These are phyloP conservation scores for Petroica traversi DNA, from an alignment of 2,113 vertebrate species.

Conservation along the genomic window DNA sequence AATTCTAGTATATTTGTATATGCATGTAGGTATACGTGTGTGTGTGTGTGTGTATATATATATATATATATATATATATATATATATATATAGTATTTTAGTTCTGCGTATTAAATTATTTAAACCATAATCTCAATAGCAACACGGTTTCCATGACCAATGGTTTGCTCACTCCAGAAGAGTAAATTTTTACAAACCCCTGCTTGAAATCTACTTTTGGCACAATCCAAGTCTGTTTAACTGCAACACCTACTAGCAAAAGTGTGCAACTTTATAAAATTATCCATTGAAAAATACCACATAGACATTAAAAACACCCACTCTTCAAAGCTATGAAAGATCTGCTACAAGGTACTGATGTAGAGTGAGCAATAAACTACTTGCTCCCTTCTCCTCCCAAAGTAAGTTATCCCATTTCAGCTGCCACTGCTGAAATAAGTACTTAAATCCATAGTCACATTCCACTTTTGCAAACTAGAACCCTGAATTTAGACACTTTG, in stretches of 20 bases:
- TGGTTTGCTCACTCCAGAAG: not conserved
- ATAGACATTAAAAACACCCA: not conserved
- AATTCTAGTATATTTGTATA: not conserved
- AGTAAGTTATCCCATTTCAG: not conserved
- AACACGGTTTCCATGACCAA: not conserved
- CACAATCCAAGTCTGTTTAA: not conserved
- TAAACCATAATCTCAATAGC: not conserved
- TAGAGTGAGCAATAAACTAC: not conserved
- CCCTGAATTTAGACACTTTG: not conserved
- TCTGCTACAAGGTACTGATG: not conserved
- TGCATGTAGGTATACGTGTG: too few species aligned
- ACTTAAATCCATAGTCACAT: not conserved
- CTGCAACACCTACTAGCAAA: not conserved
- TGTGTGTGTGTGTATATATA: accelerated
- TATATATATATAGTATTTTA: not conserved
- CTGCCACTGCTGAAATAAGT: not conserved
- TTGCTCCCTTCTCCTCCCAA: not conserved
- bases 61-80: not conserved
- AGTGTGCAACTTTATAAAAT: not conserved
- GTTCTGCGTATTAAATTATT: not conserved
- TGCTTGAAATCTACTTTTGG: not conserved
- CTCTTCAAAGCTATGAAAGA: not conserved
- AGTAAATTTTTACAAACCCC: not conserved
- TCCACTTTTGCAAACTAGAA: not conserved
- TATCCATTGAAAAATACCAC: not conserved